Base-by-base conservation (phyloP, 1,140 invertebrate species). In the Tetraneura akinire region DNA sequence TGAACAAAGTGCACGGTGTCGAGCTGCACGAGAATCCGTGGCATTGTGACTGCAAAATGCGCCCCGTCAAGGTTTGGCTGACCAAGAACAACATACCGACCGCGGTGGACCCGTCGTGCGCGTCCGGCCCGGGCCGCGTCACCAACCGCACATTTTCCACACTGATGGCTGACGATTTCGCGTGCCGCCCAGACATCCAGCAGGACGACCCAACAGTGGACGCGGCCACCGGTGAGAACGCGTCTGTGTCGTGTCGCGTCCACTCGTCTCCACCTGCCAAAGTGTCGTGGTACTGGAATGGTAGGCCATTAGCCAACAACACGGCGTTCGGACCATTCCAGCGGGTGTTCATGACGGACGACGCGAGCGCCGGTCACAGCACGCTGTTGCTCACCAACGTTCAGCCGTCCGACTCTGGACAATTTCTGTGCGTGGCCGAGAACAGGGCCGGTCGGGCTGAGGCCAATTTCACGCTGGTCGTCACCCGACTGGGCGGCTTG, bases 361-460 rank as follows among this genome's bases (percentile, higher is more conserved):
- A 89, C 21, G 90, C 91, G 83, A 87, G 87, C 23, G 85, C 87
- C 2, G 95, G 94, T 85, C 90, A 88, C 57, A 51, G 93, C 70
- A 90, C 89, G 8, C 87, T 98, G 62, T 89, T 96, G 37, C 88
- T 98, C 71, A 94, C 92, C 37, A 94, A 95, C 84, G 92, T 94
- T 16, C 92, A 93, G 84, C 92, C 95, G 84, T 90, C 92, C 9
- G 95, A 98, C 85, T 92, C 93, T 37, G 93, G 91, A 37, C 93
- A 95, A 83, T 97, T 97, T 87, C 92, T 92, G 83, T 98, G 96
- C 85, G 90, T 95, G 0, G 95, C 94, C 18, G 93, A 95, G 84
- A 98, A 98, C 86, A 90, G 92, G 76, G 95, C 94, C 13, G 97
- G 96, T 3, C 93, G 91, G 84, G 93, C 94, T n/a, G 93, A 95